Base-by-base conservation (phyloP, 2,888 invertebrate genomes). In the Microctonus brassicae region DNA sequence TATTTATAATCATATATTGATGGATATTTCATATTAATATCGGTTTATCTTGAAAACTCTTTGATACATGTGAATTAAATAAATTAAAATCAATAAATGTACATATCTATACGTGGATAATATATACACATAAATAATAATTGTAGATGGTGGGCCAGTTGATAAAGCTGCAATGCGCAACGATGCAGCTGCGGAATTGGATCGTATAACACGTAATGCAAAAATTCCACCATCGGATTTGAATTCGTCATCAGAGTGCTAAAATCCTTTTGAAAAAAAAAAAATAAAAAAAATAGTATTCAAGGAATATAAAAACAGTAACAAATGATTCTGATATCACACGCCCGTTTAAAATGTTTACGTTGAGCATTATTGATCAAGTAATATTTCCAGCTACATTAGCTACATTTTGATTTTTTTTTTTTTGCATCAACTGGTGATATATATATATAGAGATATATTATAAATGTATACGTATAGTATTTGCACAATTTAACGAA, bases 151-250 rank as follows among this genome's bases (percentile, higher is more conserved):
- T 72, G 81, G 84, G 42, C 88, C 90, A 17, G 90, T 92, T 74
- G 95, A 94, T 85, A 92, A 93, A 87, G 90, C 93, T 69, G 90
- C 93, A 24, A 93, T 95, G 89, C 90, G 96, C 75, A 94, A 95
- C 20, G 97, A 97, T 88, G 97, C 97, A 39, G 96, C 96, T 29
- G 97, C 97, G 10, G 97, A 97, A 89, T 90, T 97, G 52, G 97
- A 97, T 89, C 92, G 97, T 77, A 91, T 97, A 84, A 94, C 95
- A 76, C 91, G 94, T 80, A 92, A 91, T 79, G 93, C 93, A 87
- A 89, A 90, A 79, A 82, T 89, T 26, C 87, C 88, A 72, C 89
- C 90, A 58, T 77, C 81, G 1, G 86, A 87, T 73, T 75, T 84
- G 52, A 85, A 86, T 70, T 81, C 55, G 22, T 84, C 84, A 11